Conservation (phyloP, 1,140 invertebrate species). For the Muscidifurax raptorellus region DNA sequence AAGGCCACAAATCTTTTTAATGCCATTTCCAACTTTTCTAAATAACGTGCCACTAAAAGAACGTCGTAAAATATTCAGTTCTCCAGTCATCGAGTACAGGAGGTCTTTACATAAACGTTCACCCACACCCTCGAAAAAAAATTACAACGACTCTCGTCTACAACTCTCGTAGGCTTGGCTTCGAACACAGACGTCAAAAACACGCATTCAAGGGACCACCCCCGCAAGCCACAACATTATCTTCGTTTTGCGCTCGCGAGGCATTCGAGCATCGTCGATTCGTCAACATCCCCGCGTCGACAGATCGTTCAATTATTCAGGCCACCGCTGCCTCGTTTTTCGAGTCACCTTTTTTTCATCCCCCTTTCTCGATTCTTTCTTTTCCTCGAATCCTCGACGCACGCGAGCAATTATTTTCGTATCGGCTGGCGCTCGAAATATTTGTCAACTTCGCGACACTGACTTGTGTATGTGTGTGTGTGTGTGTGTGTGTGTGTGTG, state of each 20-base stretch:
- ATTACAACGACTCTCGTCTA: neutral
- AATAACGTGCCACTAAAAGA: no score
- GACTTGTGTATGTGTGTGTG: no score
- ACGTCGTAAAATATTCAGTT: no score
- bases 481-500: neutral
- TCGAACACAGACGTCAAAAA: neutral
- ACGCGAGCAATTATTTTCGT: neutral
- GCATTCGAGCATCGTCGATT: neutral
- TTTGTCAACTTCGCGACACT: neutral
- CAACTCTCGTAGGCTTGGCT: no score
- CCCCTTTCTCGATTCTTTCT: no score
- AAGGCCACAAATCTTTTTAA: no score
- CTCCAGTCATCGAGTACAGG: no score
- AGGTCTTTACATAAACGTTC: no score
- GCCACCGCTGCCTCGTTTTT: neutral
- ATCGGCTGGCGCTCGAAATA: neutral
- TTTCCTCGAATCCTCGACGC: neutral
- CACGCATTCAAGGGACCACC: neutral
- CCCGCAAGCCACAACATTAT: neutral
- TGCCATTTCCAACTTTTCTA: no score
- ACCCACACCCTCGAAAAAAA: neutral
- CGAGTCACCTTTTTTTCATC: neutral
- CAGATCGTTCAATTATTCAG: constrained; percentile 16
- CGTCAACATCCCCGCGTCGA: neutral
- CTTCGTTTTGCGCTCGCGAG: neutral